Evolutionary conservation across 2,888 invertebrate species (phyloP).

Genomic region (Thyatira batis): DNA sequence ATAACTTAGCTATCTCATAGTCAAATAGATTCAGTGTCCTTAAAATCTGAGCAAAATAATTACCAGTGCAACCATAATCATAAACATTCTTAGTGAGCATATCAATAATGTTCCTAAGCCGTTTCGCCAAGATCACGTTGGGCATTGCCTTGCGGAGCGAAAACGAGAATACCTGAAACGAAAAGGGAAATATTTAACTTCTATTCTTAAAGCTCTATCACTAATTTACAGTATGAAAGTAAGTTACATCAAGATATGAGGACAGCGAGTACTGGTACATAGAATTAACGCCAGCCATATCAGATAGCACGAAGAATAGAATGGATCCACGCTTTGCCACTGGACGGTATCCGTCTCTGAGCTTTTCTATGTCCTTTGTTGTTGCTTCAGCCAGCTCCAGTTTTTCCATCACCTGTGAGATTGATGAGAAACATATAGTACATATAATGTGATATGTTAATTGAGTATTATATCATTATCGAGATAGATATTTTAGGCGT

Average conservation of each 20-base stretch:
- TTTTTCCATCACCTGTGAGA: slow-evolving; percentile 85
- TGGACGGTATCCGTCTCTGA: slow-evolving; percentile 92
- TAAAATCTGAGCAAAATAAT: slow-evolving; percentile 5
- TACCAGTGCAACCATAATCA: slow-evolving; percentile 93
- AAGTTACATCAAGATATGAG: slow-evolving; percentile 87
- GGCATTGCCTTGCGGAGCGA: slow-evolving; percentile 92
- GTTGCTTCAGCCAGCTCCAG: slow-evolving; percentile 89
- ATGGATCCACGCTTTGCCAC: slow-evolving; percentile 94
- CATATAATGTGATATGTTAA: too few species aligned
- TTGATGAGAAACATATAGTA: too few species aligned
- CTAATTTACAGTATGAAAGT: background rate
- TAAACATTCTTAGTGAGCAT: slow-evolving; percentile 94
- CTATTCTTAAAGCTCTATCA: too few species aligned
- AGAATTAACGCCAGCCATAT: slow-evolving; percentile 93
- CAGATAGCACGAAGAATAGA: slow-evolving; percentile 93
- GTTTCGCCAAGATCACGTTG: slow-evolving; percentile 87
- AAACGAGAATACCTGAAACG: slow-evolving; percentile 86
- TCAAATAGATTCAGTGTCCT: too few species aligned
- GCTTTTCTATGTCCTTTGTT: slow-evolving; percentile 89
- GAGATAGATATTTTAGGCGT: too few species aligned
- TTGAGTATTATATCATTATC: too few species aligned
- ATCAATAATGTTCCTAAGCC: slow-evolving; percentile 91
- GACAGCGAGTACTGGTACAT: slow-evolving; percentile 97
- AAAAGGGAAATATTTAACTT: background rate
- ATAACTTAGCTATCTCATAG: background rate